Evolutionary conservation across 2,113 vertebrate genomes (phyloP).

Genomic region (Urocitellus parryii): DNA sequence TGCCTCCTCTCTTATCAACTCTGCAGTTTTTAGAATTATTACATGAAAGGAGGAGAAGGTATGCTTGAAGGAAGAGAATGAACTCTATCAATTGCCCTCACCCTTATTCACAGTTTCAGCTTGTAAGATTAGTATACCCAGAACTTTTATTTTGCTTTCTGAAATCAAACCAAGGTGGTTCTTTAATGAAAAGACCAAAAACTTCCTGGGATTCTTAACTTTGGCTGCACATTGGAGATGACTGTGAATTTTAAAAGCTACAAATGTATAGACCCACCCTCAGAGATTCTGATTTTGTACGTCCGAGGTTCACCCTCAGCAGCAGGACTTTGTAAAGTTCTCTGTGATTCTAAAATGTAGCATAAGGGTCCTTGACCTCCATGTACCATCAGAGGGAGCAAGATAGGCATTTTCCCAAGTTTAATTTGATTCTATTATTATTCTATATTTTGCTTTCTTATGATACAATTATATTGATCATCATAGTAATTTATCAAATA

Average conservation of each 20-base stretch:
- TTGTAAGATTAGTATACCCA: not conserved
- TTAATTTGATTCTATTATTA: not conserved
- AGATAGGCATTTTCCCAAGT: not conserved
- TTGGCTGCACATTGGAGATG: not conserved
- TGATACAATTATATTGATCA: not conserved
- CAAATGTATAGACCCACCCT: not conserved
- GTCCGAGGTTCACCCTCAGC: not conserved
- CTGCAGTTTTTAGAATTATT: not conserved
- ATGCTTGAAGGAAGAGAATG: not conserved
- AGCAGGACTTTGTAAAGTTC: not conserved
- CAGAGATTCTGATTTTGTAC: not conserved
- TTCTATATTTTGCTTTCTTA: not conserved
- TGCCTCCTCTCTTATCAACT: not conserved
- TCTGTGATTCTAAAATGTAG: not conserved
- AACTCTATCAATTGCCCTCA: not conserved
- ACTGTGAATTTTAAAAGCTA: not conserved
- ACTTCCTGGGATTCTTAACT: not conserved
- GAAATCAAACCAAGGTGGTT: slow-evolving; percentile 25
- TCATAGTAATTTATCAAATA: not conserved
- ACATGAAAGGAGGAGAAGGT: not conserved
- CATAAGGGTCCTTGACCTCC: not conserved
- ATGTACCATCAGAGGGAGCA: not conserved
- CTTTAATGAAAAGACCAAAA: not conserved
- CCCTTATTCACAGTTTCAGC: not conserved
- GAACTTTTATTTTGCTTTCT: not conserved